Evolutionary conservation across 92 coral and sea anemone species (phyloP).

Genomic region (Anthopleura xanthogrammica): DNA sequence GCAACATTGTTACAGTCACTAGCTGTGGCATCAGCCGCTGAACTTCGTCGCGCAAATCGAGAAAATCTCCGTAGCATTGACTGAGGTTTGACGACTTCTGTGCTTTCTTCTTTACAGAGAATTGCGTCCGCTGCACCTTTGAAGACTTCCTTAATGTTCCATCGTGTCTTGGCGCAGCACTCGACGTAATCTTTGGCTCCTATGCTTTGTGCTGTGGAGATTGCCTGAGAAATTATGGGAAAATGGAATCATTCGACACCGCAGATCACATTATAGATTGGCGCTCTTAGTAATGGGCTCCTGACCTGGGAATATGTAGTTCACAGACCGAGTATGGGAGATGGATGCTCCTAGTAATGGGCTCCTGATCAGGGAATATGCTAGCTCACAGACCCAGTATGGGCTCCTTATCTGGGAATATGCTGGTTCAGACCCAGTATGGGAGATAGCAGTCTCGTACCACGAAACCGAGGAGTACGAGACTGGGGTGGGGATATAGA

Average conservation of each 20-base stretch:
- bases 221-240: slow-evolving; percentile 48
- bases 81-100: slow-evolving; percentile 61
- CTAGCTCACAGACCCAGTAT: background rate
- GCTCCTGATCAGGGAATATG: background rate
- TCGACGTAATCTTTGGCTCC: slow-evolving; percentile 87
- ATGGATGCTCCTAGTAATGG: background rate
- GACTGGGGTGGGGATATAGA: too few relatives aligned
- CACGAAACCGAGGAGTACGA: too few relatives aligned
- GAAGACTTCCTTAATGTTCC: slow-evolving; percentile 92
- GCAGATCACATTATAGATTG: background rate
- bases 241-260: background rate
- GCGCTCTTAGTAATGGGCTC: background rate
- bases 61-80: slow-evolving; percentile 87
- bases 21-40: slow-evolving; percentile 59
- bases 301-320: background rate
- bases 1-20: slow-evolving; percentile 43
- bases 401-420: background rate
- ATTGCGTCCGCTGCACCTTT: slow-evolving; percentile 93
- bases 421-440: too few relatives aligned
- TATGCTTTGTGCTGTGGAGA: slow-evolving; percentile 67
- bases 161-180: slow-evolving; percentile 95
- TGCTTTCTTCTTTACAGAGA: slow-evolving; percentile 62
- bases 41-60: slow-evolving; percentile 75
- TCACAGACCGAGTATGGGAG: too few relatives aligned
- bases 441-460: too few relatives aligned